A percentile compares a stretch with the other conserved stretches of the same genome.
phyloP scores from a whole-genome alignment of 2,113 vertebrate genomes.

The Oenanthe melanoleuca region DNA sequence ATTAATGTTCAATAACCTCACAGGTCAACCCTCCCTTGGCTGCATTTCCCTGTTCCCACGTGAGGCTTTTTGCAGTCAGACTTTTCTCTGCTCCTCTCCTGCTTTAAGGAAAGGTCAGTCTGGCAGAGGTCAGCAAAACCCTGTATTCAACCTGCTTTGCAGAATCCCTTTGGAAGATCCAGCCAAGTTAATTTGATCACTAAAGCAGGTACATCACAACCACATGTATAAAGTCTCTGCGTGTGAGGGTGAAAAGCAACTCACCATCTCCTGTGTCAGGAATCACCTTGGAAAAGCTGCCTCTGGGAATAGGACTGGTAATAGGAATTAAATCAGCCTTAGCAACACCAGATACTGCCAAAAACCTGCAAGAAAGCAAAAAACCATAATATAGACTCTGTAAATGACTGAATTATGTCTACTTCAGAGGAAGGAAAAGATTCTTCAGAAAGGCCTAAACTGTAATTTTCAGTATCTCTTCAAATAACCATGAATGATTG shows the following conservation, averaged over 20 bases:
- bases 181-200: not conserved
- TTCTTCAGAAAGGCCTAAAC: not conserved
- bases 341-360: not conserved
- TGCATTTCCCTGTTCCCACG: accelerated
- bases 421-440: not conserved
- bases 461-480: not conserved
- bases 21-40: not conserved
- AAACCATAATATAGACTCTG: not conserved
- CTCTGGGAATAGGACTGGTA: not conserved
- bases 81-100: not conserved
- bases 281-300: not conserved
- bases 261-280: not conserved
- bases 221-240: accelerated
- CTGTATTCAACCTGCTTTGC: not conserved
- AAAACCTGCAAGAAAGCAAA: not conserved
- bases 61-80: not conserved
- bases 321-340: not conserved
- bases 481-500: not conserved
- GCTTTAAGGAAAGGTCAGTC: not conserved
- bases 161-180: not conserved
- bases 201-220: not conserved
- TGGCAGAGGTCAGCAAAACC: not conserved
- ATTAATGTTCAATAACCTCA: not conserved
- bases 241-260: not conserved
- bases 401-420: not conserved